A percentile compares a stretch with the other conserved stretches of the same genome.
Conservation (phyloP, 2,113 vertebrate species). For the Balaenoptera acutorostrata region DNA sequence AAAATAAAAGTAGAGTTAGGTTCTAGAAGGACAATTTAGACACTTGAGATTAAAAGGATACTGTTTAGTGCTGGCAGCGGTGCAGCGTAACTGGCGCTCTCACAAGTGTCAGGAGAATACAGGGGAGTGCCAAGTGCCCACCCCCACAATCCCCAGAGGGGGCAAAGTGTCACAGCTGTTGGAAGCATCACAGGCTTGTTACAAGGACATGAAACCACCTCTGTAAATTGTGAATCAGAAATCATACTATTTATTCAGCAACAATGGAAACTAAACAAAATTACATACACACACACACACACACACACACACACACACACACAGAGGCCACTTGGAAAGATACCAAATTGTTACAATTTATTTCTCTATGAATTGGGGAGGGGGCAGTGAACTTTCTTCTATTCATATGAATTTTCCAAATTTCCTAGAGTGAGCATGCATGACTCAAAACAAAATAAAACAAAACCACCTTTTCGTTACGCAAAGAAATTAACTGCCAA, state of each 20-base stretch:
- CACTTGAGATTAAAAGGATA: background rate
- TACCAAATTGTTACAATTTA: background rate
- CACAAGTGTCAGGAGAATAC: background rate
- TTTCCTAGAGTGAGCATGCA: background rate
- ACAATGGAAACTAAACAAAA: slow-evolving; percentile 7
- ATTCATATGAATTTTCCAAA: background rate
- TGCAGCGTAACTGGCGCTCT: background rate
- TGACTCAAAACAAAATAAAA: background rate
- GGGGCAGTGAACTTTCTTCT: background rate
- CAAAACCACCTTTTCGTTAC: background rate
- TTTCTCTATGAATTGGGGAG: background rate
- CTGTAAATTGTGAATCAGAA: slow-evolving; percentile 31
- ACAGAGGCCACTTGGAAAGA: background rate
- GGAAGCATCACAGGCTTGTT: background rate
- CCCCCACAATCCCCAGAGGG: slow-evolving; percentile 40
- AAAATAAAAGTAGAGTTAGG: slow-evolving; percentile 25
- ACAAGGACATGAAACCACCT: background rate
- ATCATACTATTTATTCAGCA: background rate
- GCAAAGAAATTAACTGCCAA: background rate
- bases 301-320: too few relatives aligned
- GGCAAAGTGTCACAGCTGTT: background rate
- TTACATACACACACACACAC: background rate
- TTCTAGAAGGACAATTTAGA: background rate
- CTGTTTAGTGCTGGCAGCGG: background rate
- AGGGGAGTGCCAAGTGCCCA: background rate